A percentile compares a stretch with the other conserved stretches of the same genome.
Conservation (phyloP, 2,797 vertebrate species). For the Leptodactylus fallax region DNA sequence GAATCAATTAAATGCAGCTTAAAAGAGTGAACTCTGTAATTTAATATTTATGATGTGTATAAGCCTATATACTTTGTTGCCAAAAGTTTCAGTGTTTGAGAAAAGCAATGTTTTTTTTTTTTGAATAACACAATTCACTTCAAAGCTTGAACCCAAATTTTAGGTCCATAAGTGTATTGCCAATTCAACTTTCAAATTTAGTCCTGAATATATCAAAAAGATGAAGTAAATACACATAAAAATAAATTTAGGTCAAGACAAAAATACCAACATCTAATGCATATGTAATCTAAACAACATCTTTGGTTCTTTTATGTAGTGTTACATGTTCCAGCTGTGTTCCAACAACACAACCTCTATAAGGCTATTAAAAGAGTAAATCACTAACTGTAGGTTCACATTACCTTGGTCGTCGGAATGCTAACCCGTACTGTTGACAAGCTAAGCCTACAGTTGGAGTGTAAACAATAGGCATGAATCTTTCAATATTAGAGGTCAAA, state of each 20-base stretch:
- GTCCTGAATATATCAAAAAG: no score
- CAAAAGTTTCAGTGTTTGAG: background rate
- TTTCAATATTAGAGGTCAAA: constrained; percentile 88
- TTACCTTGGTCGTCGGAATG: constrained; percentile 93
- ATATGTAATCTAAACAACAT: background rate
- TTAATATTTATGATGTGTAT: constrained; percentile 24
- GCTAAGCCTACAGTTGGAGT: constrained; percentile 95
- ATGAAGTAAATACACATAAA: background rate
- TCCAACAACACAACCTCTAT: background rate
- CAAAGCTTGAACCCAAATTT: background rate
- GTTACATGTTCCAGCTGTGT: background rate
- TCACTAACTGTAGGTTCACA: background rate
- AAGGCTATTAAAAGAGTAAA: background rate
- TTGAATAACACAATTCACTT: background rate
- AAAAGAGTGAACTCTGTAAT: background rate
- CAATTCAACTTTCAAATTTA: background rate
- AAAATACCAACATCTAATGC: background rate
- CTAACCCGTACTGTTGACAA: constrained; percentile 93
- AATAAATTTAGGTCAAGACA: background rate
- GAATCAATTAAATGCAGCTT: background rate
- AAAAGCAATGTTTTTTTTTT: background rate
- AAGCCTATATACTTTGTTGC: background rate
- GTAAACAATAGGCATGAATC: constrained; percentile 97
- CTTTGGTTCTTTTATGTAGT: background rate
- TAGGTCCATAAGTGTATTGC: background rate